Evolutionary conservation across 1,140 invertebrate genomes (phyloP).

Genomic region (Streblospio benedicti): DNA sequence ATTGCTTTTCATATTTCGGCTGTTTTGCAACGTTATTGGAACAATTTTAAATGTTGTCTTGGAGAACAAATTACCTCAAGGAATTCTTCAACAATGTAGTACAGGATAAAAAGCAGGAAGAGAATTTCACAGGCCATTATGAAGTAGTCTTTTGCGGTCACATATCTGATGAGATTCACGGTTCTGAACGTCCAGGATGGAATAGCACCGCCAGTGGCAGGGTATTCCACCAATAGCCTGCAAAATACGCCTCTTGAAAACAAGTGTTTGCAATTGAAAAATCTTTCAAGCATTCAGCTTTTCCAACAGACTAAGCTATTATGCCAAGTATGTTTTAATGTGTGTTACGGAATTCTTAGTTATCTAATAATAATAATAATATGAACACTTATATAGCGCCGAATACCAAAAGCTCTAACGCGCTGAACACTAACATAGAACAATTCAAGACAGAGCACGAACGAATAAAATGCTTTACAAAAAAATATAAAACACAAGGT

Average conservation of each 20-base stretch:
- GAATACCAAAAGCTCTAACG: no score
- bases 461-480: no score
- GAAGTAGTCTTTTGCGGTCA: constrained; percentile 51
- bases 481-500: background rate
- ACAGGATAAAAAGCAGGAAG: constrained; percentile 57
- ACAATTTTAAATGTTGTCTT: no score
- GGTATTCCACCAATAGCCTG: constrained; percentile 61
- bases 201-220: constrained; percentile 62
- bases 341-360: background rate
- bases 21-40: no score
- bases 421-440: no score
- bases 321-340: background rate
- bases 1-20: no score
- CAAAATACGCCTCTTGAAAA: constrained; percentile 23
- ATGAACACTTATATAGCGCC: no score
- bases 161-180: constrained; percentile 57
- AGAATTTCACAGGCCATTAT: constrained; percentile 56
- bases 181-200: constrained; percentile 54
- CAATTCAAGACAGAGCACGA: no score
- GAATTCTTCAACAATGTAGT: constrained; percentile 60
- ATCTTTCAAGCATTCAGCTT: background rate
- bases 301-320: background rate
- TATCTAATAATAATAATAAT: background rate
- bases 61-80: constrained; percentile 50
- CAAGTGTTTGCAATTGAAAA: no score